Conservation (phyloP, 2,797 vertebrate species). For the Rachycentron canadum region DNA sequence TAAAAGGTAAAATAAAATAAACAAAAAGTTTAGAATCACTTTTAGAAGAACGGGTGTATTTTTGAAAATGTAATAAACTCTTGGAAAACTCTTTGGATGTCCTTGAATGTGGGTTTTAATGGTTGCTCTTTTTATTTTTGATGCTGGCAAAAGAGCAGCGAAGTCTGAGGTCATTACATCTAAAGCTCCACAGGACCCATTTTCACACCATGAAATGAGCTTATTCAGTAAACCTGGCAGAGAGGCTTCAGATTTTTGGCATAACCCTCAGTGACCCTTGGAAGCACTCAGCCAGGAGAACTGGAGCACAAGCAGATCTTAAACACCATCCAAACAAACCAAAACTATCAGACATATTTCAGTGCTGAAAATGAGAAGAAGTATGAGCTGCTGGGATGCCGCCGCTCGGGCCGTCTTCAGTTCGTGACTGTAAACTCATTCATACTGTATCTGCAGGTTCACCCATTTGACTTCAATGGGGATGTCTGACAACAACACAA, state of each 20-base stretch:
- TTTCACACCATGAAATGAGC: conserved; percentile 74
- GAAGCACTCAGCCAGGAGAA: conserved; percentile 25
- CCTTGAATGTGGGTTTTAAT: neutral
- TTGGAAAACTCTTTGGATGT: neutral
- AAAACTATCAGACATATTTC: neutral
- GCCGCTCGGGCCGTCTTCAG: neutral
- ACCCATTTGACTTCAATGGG: neutral
- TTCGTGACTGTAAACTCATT: neutral
- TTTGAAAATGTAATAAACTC: neutral
- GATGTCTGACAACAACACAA: too few species aligned
- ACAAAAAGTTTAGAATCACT: too few species aligned
- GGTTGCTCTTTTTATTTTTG: neutral
- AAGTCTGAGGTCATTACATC: conserved; percentile 30
- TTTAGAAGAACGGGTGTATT: neutral
- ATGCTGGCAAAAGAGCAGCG: conserved; percentile 13
- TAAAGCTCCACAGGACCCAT: conserved; percentile 32
- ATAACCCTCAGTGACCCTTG: conserved; percentile 72
- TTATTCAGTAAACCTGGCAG: conserved; percentile 80
- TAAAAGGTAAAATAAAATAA: neutral
- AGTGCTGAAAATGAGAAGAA: neutral
- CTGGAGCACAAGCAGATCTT: conserved; percentile 27
- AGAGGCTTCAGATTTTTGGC: conserved; percentile 83
- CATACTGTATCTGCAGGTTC: neutral
- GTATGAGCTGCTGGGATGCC: too few species aligned
- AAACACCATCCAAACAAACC: conserved; percentile 14